These are phyloP conservation scores for Nothocercus nigrocapillus DNA, from an alignment of 2,113 vertebrate genomes.

Conservation along the genomic window DNA sequence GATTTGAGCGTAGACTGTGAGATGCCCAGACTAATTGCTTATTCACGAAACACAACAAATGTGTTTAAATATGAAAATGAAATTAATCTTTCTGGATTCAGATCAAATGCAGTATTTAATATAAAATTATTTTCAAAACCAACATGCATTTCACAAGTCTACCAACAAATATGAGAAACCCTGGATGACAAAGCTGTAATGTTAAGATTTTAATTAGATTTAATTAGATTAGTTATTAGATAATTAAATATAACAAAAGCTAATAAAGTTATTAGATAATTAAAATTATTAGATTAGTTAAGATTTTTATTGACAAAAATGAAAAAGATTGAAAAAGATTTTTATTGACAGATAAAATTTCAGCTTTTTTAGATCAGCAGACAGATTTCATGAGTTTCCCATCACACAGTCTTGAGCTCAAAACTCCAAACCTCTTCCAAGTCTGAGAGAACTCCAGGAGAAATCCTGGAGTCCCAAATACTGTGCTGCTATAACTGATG, in stretches of 20 bases:
- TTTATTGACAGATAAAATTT: not conserved
- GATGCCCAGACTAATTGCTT: not conserved
- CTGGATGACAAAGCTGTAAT: not conserved
- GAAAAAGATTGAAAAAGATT: no score
- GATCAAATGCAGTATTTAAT: not conserved
- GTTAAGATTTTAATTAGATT: no score
- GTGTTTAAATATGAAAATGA: not conserved
- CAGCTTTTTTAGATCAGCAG: not conserved
- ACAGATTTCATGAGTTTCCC: not conserved
- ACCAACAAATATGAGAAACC: not conserved
- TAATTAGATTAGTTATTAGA: no score
- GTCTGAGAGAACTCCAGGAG: not conserved
- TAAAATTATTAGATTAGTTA: no score
- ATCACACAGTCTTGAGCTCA: not conserved
- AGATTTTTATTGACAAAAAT: no score
- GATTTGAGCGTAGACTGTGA: slow-evolving; percentile 47
- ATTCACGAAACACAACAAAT: not conserved
- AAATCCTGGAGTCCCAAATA: not conserved
- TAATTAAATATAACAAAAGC: no score
- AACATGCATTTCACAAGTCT: not conserved
- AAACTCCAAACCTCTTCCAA: not conserved
- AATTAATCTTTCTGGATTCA: not conserved
- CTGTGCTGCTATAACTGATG: slow-evolving; percentile 29
- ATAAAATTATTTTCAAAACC: not conserved
- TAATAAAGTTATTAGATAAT: no score